Base-by-base conservation (phyloP, 2,113 vertebrate species). In the Tetraodon nigroviridis region DNA sequence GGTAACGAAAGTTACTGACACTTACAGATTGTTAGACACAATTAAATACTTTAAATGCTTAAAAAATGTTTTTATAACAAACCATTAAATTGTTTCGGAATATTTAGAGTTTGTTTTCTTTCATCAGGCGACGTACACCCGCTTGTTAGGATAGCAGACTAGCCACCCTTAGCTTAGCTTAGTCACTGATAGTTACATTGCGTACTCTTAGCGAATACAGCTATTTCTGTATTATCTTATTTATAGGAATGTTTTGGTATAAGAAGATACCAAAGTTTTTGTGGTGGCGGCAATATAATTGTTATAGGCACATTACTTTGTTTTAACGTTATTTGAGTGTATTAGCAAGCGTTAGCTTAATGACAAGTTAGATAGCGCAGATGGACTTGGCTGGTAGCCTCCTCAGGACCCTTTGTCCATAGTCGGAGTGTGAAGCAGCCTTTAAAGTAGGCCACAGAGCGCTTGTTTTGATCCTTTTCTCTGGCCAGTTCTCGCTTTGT, bases 331-430 rank as follows among this genome's bases (percentile, higher is more conserved):
- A 15, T 7, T 1, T 5, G 55, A 19, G 7, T 50, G 13, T 14
- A 49, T 51, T 49, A 51, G 37, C 45, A 53, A 45, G 61, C 40
- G 49, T 54, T 70, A 69, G 66, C 70, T 21, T 51, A 37, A 49
- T 19, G 63, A 51, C 48, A 69, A 84, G 49, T 77, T 68, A 12
- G 52, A 20, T 70, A 71, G 67, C 72, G 58, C 51, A 64, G 62
- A 64, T 52, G 48, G 54, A 77, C 65, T 70, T 64, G 59, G 64
- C 48, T 64, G 76, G 71, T 82, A 82, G 84, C 84, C 51, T 70
- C 57, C 64, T 58, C 24, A 19, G 60, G 67, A 87, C 76, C 84
- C 87, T 88, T 88, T 88, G 87, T 88, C 87, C 87, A 75, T 41
- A 78, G 68, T 84, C 79, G 81, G 50, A 85, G 76, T 76, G 58